phyloP scores from a whole-genome alignment of 1,140 invertebrate genomes.

The Centruroides sculpturatus region DNA sequence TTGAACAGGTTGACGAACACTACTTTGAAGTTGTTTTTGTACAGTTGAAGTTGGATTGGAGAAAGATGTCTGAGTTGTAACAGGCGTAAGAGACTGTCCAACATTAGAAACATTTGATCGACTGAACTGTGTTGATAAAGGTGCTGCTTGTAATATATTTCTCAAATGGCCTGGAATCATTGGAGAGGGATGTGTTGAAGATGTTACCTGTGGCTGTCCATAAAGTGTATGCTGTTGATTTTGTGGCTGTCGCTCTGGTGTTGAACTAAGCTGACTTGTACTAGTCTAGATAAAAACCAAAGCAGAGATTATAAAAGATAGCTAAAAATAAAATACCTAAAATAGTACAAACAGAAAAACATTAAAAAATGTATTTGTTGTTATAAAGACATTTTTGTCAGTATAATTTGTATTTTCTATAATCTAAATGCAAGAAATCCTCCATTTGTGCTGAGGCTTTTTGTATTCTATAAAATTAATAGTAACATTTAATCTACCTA shows the following conservation, averaged over 20 bases:
- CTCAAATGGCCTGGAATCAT: background rate
- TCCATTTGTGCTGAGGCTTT: too few relatives aligned
- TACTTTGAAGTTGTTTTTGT: constrained; percentile 17
- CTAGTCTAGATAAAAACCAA: background rate
- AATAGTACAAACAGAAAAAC: too few relatives aligned
- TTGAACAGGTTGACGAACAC: too few relatives aligned
- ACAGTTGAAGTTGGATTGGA: constrained; percentile 15
- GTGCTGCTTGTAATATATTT: background rate
- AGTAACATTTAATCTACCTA: too few relatives aligned
- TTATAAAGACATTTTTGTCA: too few relatives aligned
- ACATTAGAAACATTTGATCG: background rate
- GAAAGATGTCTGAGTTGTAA: constrained; percentile 26
- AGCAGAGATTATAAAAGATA: too few relatives aligned
- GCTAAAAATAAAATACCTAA: too few relatives aligned
- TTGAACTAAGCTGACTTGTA: constrained; percentile 1
- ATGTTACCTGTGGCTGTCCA: constrained; percentile 13
- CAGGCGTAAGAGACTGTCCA: constrained; percentile 19
- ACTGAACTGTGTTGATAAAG: background rate
- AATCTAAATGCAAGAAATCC: too few relatives aligned
- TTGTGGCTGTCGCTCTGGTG: background rate
- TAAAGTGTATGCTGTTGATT: background rate
- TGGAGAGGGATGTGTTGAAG: constrained; percentile 9
- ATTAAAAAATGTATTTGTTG: too few relatives aligned
- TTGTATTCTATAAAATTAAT: too few relatives aligned
- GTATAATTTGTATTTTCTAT: too few relatives aligned